Evolutionary conservation across 2,888 invertebrate species (phyloP), one percentile per base, ranked within the genome.

Genomic region (Pocota personata): DNA sequence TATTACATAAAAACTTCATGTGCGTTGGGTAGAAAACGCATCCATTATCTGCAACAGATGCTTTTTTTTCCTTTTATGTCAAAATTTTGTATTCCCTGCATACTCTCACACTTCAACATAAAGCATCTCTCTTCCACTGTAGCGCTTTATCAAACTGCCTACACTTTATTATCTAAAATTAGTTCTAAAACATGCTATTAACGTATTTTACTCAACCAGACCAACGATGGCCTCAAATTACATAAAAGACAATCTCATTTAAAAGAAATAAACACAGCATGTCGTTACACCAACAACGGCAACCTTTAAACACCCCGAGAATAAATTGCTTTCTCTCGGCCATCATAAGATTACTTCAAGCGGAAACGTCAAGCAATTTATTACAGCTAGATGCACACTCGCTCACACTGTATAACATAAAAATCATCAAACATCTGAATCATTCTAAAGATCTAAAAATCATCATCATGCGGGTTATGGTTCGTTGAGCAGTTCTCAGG

Each of bases 281-380:
- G 48, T 76, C 57, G 50, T 37, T 55, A 55, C 16, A 40, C 37
- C 8, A 69, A 46, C 4, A 50, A 40, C 14, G 14, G 32, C 48
- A 60, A 60, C 67, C 58, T 80, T 32, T 69, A 57, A 76, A 21
- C 35, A 66, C 72, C 77, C 27, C 35, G 30, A 57, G 60, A 79
- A 69, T 73, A 62, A 73, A 73, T 78, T 55, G 57, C 62, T 78
- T 73, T 78, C 67, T 37, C 52, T 27, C 40, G 55, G 52, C 58
- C 40, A 77, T 60, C 66, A 67, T 30, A 16, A n/a, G 37, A 48
- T 21, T 64, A 37, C 16, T 14, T 79, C 79, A 71, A 84, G 83
- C 83, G 83, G 83, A 84, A 84, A 79, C 55, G 35, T 64, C 30
- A 35, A 79, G 50, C 62, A 69, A 78, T 75, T 78, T 75, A 79